Conservation (phyloP, 2,888 invertebrate genomes). For the Bombyx huttoni region DNA sequence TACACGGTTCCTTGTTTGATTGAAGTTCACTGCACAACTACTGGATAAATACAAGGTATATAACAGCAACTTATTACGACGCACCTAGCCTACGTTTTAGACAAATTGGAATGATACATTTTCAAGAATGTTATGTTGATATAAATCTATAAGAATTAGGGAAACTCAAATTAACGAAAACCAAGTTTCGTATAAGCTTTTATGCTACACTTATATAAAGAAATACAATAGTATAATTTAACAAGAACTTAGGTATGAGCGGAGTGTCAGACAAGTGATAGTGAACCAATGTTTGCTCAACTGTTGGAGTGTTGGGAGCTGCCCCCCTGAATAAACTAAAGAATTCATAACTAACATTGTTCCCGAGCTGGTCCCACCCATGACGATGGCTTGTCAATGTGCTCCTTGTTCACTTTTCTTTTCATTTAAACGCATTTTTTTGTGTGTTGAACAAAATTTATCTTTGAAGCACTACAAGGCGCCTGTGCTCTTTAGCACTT, state of each 20-base stretch:
- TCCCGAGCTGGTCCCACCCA: slow-evolving; percentile 73
- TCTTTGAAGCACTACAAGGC: slow-evolving; percentile 23
- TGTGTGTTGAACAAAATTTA: background rate
- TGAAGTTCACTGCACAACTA: background rate
- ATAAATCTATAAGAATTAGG: slow-evolving; percentile 28
- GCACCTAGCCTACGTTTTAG: slow-evolving; percentile 66
- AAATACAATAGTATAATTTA: background rate
- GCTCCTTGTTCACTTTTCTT: slow-evolving; percentile 27
- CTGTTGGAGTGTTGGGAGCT: slow-evolving; percentile 37
- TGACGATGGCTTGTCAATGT: slow-evolving; percentile 66
- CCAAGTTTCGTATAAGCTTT: slow-evolving; percentile 11
- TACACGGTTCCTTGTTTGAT: background rate
- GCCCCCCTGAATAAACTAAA: slow-evolving; percentile 56
- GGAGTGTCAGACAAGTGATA: slow-evolving; percentile 22
- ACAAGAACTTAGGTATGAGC: background rate
- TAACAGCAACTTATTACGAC: slow-evolving; percentile 39
- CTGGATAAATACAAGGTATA: slow-evolving; percentile 11
- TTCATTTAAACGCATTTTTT: background rate
- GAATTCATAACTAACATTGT: slow-evolving; percentile 67
- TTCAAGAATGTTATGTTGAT: slow-evolving; percentile 64
- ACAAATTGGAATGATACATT: slow-evolving; percentile 70
- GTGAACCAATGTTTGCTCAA: slow-evolving; percentile 43
- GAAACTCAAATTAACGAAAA: slow-evolving; percentile 17
- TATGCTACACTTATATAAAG: background rate
- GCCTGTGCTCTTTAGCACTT: slow-evolving; percentile 45